A percentile compares a stretch with the other conserved stretches of the same genome.
Conservation (phyloP, 2,113 vertebrate genomes). For the Scalopus aquaticus region DNA sequence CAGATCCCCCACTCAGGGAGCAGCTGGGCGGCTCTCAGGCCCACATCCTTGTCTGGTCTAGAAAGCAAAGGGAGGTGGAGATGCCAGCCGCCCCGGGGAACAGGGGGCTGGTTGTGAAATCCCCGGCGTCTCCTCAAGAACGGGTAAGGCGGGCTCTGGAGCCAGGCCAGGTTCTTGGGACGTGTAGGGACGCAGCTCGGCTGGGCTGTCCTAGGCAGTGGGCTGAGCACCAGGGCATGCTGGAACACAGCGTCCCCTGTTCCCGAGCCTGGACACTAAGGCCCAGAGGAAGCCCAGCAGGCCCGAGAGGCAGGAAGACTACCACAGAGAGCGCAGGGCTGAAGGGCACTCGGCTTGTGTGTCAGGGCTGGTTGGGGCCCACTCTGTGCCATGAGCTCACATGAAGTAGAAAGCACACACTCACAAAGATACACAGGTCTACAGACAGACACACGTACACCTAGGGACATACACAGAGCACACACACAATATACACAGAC, state of each 20-base stretch:
- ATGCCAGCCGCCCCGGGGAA: fast-evolving
- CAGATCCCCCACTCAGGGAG: fast-evolving
- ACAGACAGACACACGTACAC: neutral
- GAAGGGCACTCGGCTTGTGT: fast-evolving
- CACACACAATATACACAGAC: neutral
- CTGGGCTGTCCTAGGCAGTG: neutral
- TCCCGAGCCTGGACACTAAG: neutral
- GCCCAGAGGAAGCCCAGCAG: neutral
- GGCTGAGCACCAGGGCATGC: neutral
- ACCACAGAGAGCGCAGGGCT: fast-evolving
- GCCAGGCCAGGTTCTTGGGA: neutral
- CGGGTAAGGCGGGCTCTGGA: neutral
- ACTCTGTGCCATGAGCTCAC: neutral
- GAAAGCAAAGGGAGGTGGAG: neutral
- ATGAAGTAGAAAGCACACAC: fast-evolving
- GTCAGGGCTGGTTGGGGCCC: neutral
- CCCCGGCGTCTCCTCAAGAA: fast-evolving
- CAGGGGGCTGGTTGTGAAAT: neutral
- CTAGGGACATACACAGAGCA: neutral
- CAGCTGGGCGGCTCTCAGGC: neutral
- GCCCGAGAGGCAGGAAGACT: fast-evolving
- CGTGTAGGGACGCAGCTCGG: neutral
- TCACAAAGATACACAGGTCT: neutral
- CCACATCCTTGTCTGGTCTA: neutral
- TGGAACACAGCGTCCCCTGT: neutral